Base-by-base conservation (phyloP, 1,140 invertebrate species). In the Cyrtorhinus lividipennis region DNA sequence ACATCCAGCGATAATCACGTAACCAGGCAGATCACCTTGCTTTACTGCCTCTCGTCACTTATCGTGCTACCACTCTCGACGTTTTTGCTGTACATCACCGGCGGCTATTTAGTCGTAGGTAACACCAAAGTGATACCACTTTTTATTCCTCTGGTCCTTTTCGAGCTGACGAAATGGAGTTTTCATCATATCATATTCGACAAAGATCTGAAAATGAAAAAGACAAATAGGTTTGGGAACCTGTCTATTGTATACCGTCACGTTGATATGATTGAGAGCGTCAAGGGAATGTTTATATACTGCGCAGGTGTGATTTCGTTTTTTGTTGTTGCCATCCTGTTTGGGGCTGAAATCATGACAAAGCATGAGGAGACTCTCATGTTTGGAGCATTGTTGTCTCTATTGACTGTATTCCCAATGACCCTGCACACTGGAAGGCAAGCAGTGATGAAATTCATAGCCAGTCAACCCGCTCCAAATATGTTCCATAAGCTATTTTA, bases 361-460 rank as follows among this genome's bases (percentile, higher is more conserved):
- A 76, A 81, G 63, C 78, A 81, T 53, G 80, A 85, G 69, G 82
- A 88, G 71, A 90, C 87, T 1, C 78, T 83, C 10, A 83, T 86
- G 75, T 80, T 90, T 66, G 79, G 84, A 24, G 57, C 81, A 23
- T 75, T 87, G 46, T 66, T 90, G 63, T 80, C 82, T 12, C 71
- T 79, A 2, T 73, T 88, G n/a, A 83, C 83, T 23, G 76, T 83
- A 59, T 76, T 86, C 59, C 85, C 86, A 2, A 71, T 80, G 13
- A 78, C 79, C 65, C 71, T 84, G 1, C 78, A 85, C 66, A 68
- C 81, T 44, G 84, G 83, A 5, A 71, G 80, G 1, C 72, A 78
- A 30, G 72, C 71, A 20, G 71, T 73, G 63, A 18, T 66, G 38
- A 45, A 63, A 38, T 61, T 66, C 45, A 24, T 64, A 22, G 18